These are phyloP conservation scores for Ceryle rudis DNA, from an alignment of 2,797 vertebrate species.

Conservation along the genomic window DNA sequence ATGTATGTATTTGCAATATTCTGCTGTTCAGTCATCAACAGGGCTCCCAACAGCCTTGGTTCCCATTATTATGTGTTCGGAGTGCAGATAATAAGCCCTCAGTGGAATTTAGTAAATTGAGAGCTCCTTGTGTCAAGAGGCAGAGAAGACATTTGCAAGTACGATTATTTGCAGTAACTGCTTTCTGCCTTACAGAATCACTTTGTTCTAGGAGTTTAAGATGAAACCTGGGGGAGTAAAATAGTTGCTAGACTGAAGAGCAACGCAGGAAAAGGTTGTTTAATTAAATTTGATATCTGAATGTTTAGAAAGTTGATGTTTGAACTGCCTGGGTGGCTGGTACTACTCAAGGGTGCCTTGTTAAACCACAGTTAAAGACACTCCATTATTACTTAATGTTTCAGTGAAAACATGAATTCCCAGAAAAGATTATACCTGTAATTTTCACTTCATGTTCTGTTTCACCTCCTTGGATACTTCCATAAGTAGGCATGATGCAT, in stretches of 20 bases:
- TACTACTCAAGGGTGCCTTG: neutral
- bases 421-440: neutral
- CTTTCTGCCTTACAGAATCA: neutral
- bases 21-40: neutral
- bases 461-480: neutral
- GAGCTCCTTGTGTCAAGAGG: conserved; percentile 60
- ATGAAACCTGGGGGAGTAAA: conserved; percentile 3
- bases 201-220: neutral
- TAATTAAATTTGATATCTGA: neutral
- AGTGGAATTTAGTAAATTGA: conserved; percentile 2
- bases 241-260: conserved; percentile 1
- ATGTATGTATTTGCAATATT: neutral
- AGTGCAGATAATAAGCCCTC: conserved; percentile 55
- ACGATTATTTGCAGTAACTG: conserved; percentile 23
- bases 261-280: neutral
- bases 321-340: neutral
- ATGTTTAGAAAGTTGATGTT: neutral
- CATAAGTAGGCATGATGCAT: neutral
- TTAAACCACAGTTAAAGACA: neutral
- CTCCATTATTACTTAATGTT: neutral
- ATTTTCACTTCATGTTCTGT: neutral
- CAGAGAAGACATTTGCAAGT: conserved; percentile 54
- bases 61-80: neutral
- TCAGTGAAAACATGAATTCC: neutral
- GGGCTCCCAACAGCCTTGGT: neutral